A percentile compares a stretch with the other conserved stretches of the same genome.
Conservation (phyloP, 2,113 vertebrate species). For the Xiphophorus maculatus region DNA sequence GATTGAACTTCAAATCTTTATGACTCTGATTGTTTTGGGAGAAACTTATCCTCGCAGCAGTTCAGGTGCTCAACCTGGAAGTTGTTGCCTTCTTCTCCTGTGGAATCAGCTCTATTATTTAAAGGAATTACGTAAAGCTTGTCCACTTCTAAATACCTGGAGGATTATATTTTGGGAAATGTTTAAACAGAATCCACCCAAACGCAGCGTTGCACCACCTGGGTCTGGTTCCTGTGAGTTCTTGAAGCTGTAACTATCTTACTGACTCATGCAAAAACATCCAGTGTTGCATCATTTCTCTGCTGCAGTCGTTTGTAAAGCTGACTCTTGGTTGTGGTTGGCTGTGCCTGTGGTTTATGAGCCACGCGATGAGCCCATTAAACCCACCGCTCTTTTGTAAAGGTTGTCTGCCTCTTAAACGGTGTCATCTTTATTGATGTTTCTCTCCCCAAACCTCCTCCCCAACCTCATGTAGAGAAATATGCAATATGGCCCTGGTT, state of each 20-base stretch:
- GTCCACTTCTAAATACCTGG: background rate
- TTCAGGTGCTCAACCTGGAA: background rate
- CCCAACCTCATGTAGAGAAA: conserved; percentile 59
- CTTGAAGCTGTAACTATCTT: conserved; percentile 33
- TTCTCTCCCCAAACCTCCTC: conserved; percentile 52
- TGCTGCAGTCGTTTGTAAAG: conserved; percentile 52
- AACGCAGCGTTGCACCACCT: background rate
- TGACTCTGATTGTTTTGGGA: background rate
- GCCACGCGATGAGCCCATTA: conserved; percentile 74
- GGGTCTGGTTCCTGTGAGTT: conserved; percentile 25
- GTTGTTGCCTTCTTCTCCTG: background rate
- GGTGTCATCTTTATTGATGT: conserved; percentile 83
- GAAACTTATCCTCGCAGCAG: background rate
- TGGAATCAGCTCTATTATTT: background rate
- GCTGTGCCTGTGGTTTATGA: conserved; percentile 74
- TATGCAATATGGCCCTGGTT: conserved; percentile 79
- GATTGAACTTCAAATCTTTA: background rate
- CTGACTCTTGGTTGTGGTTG: conserved; percentile 43
- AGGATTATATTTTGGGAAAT: background rate
- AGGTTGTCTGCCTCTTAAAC: conserved; percentile 86
- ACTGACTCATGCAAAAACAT: conserved; percentile 35
- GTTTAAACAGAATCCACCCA: no score
- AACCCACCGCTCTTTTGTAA: conserved; percentile 82
- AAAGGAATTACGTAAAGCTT: background rate
- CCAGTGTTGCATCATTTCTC: conserved; percentile 30